A percentile compares a stretch with the other conserved stretches of the same genome.
phyloP scores from a whole-genome alignment of 2,888 invertebrate species.

The Brenthis daphne region DNA sequence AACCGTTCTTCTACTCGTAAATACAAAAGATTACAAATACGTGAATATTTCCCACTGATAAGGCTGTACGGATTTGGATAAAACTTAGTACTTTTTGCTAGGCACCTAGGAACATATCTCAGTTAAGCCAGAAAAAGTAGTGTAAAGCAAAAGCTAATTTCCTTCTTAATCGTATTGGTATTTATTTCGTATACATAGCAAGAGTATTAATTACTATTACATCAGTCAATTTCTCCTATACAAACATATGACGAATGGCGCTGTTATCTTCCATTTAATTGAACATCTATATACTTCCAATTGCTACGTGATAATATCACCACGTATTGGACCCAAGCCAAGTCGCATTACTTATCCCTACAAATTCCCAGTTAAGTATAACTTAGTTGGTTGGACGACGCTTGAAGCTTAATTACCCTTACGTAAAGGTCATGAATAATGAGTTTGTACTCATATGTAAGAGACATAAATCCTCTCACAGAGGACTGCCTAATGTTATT shows the following conservation, averaged over 20 bases:
- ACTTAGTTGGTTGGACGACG: slow-evolving; percentile 24
- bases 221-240: neutral
- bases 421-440: slow-evolving; percentile 24
- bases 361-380: slow-evolving; percentile 31
- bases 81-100: no score
- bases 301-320: slow-evolving; percentile 25
- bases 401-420: slow-evolving; percentile 30
- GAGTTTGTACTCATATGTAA: slow-evolving; percentile 15
- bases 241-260: slow-evolving; percentile 5
- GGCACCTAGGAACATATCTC: no score
- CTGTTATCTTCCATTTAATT: slow-evolving; percentile 18
- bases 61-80: no score
- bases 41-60: no score
- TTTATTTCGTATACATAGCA: no score
- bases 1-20: no score
- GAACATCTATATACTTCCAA: slow-evolving; percentile 25
- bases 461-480: slow-evolving; percentile 15
- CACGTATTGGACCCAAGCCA: slow-evolving; percentile 26
- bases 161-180: no score
- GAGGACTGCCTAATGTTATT: slow-evolving; percentile 16
- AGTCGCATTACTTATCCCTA: slow-evolving; percentile 28
- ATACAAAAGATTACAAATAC: no score
- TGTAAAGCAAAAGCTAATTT: no score
- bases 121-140: no score
- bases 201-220: no score